Base-by-base conservation (phyloP, 2,113 vertebrate genomes). In the Zeus faber region DNA sequence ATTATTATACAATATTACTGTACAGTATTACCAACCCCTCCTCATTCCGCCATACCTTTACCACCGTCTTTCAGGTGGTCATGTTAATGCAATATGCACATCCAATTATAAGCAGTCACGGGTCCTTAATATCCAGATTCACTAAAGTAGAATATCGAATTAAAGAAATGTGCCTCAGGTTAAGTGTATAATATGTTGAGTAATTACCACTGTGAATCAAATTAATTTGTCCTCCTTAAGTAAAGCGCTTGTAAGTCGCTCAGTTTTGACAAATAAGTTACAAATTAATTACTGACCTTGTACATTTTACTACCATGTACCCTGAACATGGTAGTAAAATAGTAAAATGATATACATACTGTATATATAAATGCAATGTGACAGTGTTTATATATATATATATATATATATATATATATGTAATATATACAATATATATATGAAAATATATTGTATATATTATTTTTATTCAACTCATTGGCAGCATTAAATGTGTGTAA, bases 171-270 rank as follows among this genome's bases (percentile, higher is more conserved):
- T 35, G 52, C 23, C 52, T 26, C 21, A 17, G 54, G 50, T 2
- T 21, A 55, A 50, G 49, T 49, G 46, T 0, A 10, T 49, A 31
- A 40, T 25, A 64, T 41, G 37, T 41, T 27, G 16, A 6, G 3
- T 50, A 46, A 70, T 75, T 55, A 66, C 63, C 47, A 29, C 16
- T 31, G 48, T 47, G 16, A 23, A 2, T 2, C 27, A 54, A 40
- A 55, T 66, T 72, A 37, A 54, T 63, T 50, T 40, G 1, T 16
- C 9, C 22, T 44, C 6, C 49, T 49, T 56, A 41, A 52, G 25
- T 26, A 53, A 53, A 55, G 14, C 50, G 14, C 44, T 58, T 13
- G 14, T 50, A 55, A 53, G 49, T n/a, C n/a, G n/a, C n/a, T n/a
- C n/a, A n/a, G n/a, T n/a, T n/a, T n/a, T n/a, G n/a, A n/a, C n/a